Base-by-base conservation (phyloP, 64 coral and sea anemone species). In the Catalaphyllia jardinei region DNA sequence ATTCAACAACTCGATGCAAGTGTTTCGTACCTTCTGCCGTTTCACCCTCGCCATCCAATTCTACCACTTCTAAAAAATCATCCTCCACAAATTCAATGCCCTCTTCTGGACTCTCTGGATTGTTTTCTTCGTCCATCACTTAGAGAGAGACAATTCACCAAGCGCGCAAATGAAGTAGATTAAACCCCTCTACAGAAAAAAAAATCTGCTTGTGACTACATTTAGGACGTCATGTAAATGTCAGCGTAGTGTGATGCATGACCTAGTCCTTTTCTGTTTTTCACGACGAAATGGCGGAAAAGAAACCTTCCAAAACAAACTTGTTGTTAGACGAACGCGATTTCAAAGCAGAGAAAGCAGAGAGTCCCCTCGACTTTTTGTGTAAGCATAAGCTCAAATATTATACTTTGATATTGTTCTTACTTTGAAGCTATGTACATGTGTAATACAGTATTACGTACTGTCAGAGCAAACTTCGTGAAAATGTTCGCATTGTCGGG, bases 11-110 rank as follows among this genome's bases (percentile, higher is more conserved):
- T 35, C 6, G 10, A 13, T 57, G 1, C 54, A 9, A 57, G 54
- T 57, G 15, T 13, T 57, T 57, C 54, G 27, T 71, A 79, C 75
- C 89, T 69, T 91, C 89, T 39, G 72, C 82, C 10, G 87, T 75
- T 3, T 19, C 78, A 52, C 72, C 86, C 24, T 93, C 91, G 25
- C 89, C 97, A 59, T 89, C 90, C 14, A 90, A 52, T 19, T 95
- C 94, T 73, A 99, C 87, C 18, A 93, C 88, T 73, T 99, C 97
- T 28, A 95, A 61, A n/a, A 93, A 74, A 84, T 95, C 97, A 67
- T 78, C 88, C 30, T 99, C 94, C 35, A 92, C 73, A 16, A 93
- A 69, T 71, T 89, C 95, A 29, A 87, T 67, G 52, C 92, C 95
- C 54, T 96, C 15, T 35, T 79, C 64, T 33, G 65, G 31, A 33